These are phyloP conservation scores for Microctenopoma lineatum DNA, from an alignment of 2,797 vertebrate species.

Conservation along the genomic window DNA sequence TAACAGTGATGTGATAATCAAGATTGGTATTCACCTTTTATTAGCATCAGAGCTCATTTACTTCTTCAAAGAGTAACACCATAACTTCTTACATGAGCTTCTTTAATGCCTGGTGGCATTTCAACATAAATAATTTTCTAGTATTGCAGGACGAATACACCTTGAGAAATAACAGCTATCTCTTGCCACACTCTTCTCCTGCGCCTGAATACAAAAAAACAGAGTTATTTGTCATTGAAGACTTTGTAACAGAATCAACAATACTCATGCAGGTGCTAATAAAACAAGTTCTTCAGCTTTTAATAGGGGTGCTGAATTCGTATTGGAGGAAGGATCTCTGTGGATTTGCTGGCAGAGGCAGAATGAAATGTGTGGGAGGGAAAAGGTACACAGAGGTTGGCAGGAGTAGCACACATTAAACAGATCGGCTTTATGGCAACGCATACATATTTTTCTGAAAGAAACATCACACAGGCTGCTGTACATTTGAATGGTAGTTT, in stretches of 20 bases:
- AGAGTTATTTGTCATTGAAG: constrained; percentile 46
- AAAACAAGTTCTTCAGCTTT: constrained; percentile 53
- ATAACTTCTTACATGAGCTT: neutral
- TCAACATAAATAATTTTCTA: constrained; percentile 2
- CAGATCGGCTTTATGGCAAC: constrained; percentile 20
- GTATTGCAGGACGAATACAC: constrained; percentile 11
- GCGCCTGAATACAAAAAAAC: neutral
- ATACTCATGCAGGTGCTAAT: constrained; percentile 63
- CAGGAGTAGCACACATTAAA: constrained; percentile 37
- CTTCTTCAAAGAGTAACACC: too few relatives aligned
- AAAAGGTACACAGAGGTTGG: constrained; percentile 18
- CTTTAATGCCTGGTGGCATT: neutral
- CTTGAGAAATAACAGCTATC: neutral
- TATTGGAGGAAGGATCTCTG: constrained; percentile 46
- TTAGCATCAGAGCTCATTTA: too few relatives aligned
- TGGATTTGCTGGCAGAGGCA: constrained; percentile 50
- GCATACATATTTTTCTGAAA: constrained; percentile 18
- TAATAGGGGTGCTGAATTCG: constrained; percentile 56
- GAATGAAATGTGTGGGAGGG: constrained; percentile 52
- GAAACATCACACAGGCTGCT: constrained; percentile 16
- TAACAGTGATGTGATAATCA: neutral
- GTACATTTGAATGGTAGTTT: constrained; percentile 7
- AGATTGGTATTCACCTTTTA: neutral
- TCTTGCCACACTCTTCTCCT: constrained; percentile 11
- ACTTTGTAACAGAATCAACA: constrained; percentile 43